phyloP scores from a whole-genome alignment of 2,113 vertebrate genomes.

The Todiramphus chloris region DNA sequence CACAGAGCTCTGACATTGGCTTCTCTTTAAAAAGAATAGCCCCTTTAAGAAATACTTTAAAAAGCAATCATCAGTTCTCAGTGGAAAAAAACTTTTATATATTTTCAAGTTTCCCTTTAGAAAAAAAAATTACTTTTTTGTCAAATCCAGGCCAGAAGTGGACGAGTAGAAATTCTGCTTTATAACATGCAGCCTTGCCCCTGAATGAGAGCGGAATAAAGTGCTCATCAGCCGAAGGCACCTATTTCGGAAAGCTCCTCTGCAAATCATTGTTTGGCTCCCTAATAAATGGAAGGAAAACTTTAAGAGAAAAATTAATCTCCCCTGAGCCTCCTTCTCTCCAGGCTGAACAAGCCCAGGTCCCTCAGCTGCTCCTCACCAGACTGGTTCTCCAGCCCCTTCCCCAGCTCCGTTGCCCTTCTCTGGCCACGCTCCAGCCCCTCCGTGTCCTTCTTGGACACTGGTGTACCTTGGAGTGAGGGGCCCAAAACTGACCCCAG shows the following conservation, averaged over 20 bases:
- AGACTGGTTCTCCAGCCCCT: no score
- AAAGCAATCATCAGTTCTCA: neutral
- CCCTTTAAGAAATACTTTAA: neutral
- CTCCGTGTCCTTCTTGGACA: no score
- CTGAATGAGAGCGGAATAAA: neutral
- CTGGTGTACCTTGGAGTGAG: no score
- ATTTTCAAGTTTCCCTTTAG: neutral
- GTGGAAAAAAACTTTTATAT: neutral
- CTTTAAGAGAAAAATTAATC: neutral
- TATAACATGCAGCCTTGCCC: neutral
- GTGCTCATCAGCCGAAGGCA: neutral
- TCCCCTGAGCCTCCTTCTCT: no score
- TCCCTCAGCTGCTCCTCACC: no score
- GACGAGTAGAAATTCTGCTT: neutral
- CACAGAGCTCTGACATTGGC: neutral
- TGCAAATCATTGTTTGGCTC: neutral
- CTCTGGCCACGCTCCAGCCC: no score
- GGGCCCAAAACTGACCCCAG: no score
- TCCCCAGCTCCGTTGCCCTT: no score
- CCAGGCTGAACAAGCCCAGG: no score
- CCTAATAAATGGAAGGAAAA: neutral
- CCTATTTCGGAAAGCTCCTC: neutral
- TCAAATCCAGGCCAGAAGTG: neutral
- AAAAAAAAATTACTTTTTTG: neutral
- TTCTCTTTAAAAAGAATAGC: neutral